Conservation (phyloP, 2,113 vertebrate species). For the Galeopterus variegatus region DNA sequence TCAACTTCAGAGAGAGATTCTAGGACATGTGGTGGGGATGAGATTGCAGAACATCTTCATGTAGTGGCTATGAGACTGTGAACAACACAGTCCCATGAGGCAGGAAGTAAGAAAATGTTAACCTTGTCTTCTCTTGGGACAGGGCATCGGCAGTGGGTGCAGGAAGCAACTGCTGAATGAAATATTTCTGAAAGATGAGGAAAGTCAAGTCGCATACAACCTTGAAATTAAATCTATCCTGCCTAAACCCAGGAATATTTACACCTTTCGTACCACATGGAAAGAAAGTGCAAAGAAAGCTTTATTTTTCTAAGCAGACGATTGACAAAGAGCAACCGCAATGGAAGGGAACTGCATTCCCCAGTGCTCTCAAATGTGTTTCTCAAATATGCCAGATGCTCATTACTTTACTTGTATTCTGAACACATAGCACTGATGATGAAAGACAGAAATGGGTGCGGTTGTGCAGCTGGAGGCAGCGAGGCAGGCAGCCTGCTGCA, state of each 20-base stretch:
- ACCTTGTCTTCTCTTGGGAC: background rate
- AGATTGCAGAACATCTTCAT: background rate
- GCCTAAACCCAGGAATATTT: background rate
- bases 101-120: background rate
- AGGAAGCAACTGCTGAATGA: background rate
- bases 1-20: background rate
- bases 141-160: background rate
- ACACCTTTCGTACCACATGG: background rate
- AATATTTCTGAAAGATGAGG: background rate
- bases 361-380: background rate
- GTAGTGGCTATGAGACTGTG: background rate
- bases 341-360: background rate
- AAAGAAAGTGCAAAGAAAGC: background rate
- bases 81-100: conserved; percentile 13
- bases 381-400: background rate
- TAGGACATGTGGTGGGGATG: background rate
- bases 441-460: background rate
- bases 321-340: conserved; percentile 9
- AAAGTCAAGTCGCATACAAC: background rate
- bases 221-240: background rate
- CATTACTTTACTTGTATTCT: background rate
- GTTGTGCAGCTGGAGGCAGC: background rate
- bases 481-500: background rate
- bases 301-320: background rate
- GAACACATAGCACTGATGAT: background rate